A percentile compares a stretch with the other conserved stretches of the same genome.
These are phyloP conservation scores for Lasioglossum leucozonium DNA, from an alignment of 2,888 invertebrate species.

Conservation along the genomic window DNA sequence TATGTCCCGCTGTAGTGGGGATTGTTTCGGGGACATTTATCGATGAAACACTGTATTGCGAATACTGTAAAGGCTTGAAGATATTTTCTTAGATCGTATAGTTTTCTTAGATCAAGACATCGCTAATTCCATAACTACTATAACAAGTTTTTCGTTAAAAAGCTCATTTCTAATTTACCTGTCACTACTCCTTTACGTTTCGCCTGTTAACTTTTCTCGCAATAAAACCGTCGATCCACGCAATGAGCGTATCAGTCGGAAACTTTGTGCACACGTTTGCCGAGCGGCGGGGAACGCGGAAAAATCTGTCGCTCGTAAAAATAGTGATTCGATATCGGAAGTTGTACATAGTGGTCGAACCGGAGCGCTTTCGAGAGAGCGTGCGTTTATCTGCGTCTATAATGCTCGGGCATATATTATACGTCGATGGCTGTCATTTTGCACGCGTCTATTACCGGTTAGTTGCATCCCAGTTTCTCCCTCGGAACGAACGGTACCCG, in stretches of 20 bases:
- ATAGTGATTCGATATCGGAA: conserved; percentile 1
- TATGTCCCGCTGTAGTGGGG: too few species aligned
- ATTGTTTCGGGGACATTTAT: too few species aligned
- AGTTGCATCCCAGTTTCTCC: conserved; percentile 4
- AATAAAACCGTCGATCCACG: too few species aligned
- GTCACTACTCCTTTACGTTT: too few species aligned
- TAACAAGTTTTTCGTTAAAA: too few species aligned
- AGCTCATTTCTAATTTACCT: background rate
- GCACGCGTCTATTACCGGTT: conserved; percentile 9
- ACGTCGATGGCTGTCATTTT: conserved; percentile 5
- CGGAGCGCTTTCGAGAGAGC: conserved; percentile 4
- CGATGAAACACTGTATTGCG: too few species aligned
- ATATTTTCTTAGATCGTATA: too few species aligned
- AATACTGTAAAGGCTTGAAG: too few species aligned
- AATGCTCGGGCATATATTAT: conserved; percentile 5
- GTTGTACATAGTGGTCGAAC: background rate
- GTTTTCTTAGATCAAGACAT: too few species aligned
- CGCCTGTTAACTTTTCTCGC: too few species aligned
- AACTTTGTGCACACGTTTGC: background rate
- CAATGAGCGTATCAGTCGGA: background rate
- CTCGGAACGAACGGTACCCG: conserved; percentile 37
- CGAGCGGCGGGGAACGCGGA: background rate
- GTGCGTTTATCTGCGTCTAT: background rate
- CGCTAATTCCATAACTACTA: too few species aligned
- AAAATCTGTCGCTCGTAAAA: background rate